Conservation (phyloP, 2,888 invertebrate genomes). For the Papilio demoleus region DNA sequence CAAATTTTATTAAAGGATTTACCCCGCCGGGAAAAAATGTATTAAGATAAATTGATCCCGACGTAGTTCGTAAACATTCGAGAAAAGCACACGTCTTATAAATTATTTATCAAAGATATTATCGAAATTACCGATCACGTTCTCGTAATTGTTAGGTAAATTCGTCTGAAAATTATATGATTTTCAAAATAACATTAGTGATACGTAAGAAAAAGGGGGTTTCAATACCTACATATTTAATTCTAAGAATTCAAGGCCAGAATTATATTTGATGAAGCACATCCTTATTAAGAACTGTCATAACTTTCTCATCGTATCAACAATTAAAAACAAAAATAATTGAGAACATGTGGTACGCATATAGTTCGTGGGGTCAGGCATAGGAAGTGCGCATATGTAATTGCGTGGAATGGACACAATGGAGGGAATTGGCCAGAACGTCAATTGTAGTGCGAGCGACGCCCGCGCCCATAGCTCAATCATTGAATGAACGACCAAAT, state of each 20-base stretch:
- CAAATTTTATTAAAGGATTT: constrained; percentile 61
- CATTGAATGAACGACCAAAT: constrained; percentile 78
- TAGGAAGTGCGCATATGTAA: constrained; percentile 80
- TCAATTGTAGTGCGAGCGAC: constrained; percentile 81
- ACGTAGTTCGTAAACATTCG: constrained; percentile 22
- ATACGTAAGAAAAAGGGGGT: neutral
- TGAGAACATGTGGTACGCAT: constrained; percentile 67
- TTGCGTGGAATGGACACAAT: constrained; percentile 80
- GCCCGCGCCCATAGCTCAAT: constrained; percentile 78
- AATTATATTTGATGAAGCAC: constrained; percentile 41
- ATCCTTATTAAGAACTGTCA: constrained; percentile 54
- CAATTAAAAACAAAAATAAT: constrained; percentile 54
- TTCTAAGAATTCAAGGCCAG: neutral
- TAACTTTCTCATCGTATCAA: constrained; percentile 41
- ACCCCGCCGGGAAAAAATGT: constrained; percentile 44
- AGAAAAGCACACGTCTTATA: neutral
- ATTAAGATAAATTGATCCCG: constrained; percentile 43
- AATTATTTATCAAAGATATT: constrained; percentile 13
- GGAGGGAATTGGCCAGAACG: constrained; percentile 80
- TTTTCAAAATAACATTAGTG: neutral
- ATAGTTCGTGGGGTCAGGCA: constrained; percentile 63
- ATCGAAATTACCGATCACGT: constrained; percentile 2
- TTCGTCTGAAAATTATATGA: neutral
- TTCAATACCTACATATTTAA: neutral
- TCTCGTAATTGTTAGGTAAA: neutral